A percentile compares a stretch with the other conserved stretches of the same genome.
Evolutionary conservation across 2,113 vertebrate species (phyloP).

Genomic region (Neolamprologus longior): DNA sequence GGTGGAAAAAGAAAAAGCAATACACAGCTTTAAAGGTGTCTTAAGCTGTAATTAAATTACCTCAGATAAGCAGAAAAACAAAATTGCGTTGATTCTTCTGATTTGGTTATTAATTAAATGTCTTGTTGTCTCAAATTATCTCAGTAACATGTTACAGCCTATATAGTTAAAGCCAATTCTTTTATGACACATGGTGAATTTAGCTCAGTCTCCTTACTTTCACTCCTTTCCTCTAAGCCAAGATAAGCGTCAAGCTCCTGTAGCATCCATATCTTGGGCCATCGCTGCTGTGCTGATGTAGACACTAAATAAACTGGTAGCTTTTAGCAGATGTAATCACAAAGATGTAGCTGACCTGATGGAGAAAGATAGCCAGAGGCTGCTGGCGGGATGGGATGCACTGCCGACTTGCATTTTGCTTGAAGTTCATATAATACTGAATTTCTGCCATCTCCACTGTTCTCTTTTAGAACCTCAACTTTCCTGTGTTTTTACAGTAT

Average conservation of each 20-base stretch:
- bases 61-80: conserved; percentile 9
- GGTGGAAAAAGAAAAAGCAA: neutral
- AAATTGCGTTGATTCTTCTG: conserved; percentile 4
- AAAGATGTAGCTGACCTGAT: conserved; percentile 56
- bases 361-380: conserved; percentile 42
- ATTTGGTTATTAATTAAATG: conserved; percentile 37
- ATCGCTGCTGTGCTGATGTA: conserved; percentile 58
- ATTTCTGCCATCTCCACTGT: neutral
- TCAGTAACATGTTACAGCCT: conserved; percentile 11
- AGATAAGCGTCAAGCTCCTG: conserved; percentile 43
- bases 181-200: neutral
- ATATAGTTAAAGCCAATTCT: conserved; percentile 15
- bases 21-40: conserved; percentile 26
- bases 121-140: conserved; percentile 24
- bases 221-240: neutral
- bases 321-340: conserved; percentile 67
- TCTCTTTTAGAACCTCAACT: neutral
- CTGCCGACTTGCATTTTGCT: neutral
- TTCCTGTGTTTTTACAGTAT: neutral
- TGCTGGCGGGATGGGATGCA: conserved; percentile 3
- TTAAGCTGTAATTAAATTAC: conserved; percentile 38
- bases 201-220: neutral
- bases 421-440: neutral
- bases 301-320: conserved; percentile 61
- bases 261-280: conserved; percentile 45